phyloP scores from a whole-genome alignment of 2,888 invertebrate genomes.

The Yponomeuta sedellus region DNA sequence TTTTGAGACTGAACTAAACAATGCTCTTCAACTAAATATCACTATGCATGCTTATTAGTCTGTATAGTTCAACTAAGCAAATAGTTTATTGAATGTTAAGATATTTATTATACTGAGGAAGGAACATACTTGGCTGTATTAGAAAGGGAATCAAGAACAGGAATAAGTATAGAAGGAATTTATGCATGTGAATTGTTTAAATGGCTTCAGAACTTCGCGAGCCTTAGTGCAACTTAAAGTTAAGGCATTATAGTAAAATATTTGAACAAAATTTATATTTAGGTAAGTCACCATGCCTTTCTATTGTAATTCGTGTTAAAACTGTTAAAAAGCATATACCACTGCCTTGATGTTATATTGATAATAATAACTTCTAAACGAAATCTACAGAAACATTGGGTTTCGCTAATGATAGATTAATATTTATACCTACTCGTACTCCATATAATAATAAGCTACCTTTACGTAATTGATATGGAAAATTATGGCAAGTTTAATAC shows the following conservation, averaged over 20 bases:
- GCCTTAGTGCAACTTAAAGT: slow-evolving; percentile 12
- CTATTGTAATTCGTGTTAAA: slow-evolving; percentile 37
- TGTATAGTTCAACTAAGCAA: neutral
- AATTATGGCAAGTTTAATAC: neutral
- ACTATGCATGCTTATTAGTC: neutral
- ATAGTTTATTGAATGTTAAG: neutral
- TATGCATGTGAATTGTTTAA: neutral
- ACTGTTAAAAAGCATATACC: slow-evolving; percentile 51
- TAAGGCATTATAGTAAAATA: slow-evolving; percentile 8
- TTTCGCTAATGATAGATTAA: slow-evolving; percentile 40
- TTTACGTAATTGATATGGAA: slow-evolving; percentile 19
- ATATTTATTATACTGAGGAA: neutral
- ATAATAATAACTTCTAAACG: slow-evolving; percentile 47
- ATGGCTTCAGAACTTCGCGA: neutral
- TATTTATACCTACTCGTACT: neutral
- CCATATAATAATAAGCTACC: neutral
- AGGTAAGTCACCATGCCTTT: slow-evolving; percentile 27
- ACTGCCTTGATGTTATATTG: slow-evolving; percentile 61
- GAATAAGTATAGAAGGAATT: neutral
- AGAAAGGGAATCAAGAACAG: neutral
- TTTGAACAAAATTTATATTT: slow-evolving; percentile 18
- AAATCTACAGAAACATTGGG: slow-evolving; percentile 39
- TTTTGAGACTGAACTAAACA: slow-evolving; percentile 8
- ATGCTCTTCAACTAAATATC: neutral
- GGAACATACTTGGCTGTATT: neutral